Percentiles rank a stretch among this genome's conserved stretches.
Evolutionary conservation across 2,113 vertebrate genomes (phyloP).

Genomic region (Oncorhynchus clarkii): DNA sequence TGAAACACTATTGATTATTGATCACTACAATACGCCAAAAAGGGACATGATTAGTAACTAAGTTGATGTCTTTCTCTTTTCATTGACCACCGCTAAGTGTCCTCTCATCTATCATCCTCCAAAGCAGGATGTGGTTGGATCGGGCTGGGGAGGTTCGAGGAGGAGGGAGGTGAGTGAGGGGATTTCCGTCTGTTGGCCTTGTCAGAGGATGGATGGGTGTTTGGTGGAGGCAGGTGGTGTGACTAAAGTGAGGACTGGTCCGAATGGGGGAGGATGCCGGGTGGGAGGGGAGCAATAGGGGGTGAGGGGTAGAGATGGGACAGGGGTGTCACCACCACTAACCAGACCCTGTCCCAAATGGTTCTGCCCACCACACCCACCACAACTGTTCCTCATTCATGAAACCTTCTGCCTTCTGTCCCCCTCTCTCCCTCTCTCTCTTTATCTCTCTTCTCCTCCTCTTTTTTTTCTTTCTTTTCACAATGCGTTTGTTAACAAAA

Average conservation of each 20-base stretch:
- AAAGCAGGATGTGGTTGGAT: too few species aligned
- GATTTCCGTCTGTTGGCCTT: constrained; percentile 84
- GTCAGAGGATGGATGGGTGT: constrained; percentile 70
- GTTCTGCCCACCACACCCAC: constrained; percentile 87
- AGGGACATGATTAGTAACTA: too few species aligned
- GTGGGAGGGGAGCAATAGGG: constrained; percentile 1
- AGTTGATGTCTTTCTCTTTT: too few species aligned
- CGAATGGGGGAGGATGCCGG: constrained; percentile 83
- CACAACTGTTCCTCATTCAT: constrained; percentile 96
- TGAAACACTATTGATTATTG: too few species aligned
- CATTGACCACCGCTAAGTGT: too few species aligned
- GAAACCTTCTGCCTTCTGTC: constrained; percentile 53
- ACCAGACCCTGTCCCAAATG: constrained; percentile 83
- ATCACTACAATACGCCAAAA: too few species aligned
- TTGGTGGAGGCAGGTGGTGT: constrained; percentile 98
- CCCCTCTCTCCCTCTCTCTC: constrained; percentile 30
- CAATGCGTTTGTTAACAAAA: constrained; percentile 96
- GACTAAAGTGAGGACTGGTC: constrained; percentile 88
- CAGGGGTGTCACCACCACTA: constrained; percentile 67
- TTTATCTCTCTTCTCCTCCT: constrained; percentile 40
- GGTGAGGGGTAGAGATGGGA: constrained; percentile 61
- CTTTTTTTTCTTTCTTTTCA: constrained; percentile 69
- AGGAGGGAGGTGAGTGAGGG: constrained; percentile 16
- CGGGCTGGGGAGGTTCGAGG: too few species aligned
- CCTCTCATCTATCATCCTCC: too few species aligned